phyloP scores from a whole-genome alignment of 2,888 invertebrate species.

The Corythucha ciliata region DNA sequence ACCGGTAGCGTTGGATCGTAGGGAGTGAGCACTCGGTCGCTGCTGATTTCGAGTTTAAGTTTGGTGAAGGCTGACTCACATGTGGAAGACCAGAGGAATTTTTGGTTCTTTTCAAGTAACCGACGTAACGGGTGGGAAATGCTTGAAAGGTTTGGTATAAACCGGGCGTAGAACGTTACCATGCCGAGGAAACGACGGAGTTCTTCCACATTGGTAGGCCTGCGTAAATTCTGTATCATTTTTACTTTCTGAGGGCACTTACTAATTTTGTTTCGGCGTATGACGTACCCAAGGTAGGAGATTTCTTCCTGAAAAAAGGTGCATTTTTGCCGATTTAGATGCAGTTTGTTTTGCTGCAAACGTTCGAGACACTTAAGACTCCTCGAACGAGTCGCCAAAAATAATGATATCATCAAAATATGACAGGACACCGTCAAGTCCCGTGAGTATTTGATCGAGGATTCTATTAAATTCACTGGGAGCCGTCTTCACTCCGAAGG shows the following conservation, averaged over 20 bases:
- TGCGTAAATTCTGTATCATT: neutral
- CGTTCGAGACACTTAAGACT: neutral
- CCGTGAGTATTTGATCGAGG: no score
- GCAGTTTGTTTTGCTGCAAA: conserved; percentile 6
- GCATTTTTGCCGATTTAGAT: conserved; percentile 13
- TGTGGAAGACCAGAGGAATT: conserved; percentile 26
- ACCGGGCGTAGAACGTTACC: conserved; percentile 15
- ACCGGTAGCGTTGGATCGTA: conserved; percentile 31
- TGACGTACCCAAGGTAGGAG: conserved; percentile 8
- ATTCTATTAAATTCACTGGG: no score
- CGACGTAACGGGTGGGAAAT: conserved; percentile 29
- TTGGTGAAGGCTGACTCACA: conserved; percentile 31
- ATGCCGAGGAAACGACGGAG: conserved; percentile 11
- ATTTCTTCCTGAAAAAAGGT: conserved; percentile 6
- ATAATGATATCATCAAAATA: no score
- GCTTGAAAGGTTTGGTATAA: conserved; percentile 21
- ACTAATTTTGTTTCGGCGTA: conserved; percentile 5
- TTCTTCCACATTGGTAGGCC: conserved; percentile 9
- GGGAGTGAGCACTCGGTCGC: conserved; percentile 29
- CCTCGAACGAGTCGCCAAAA: no score
- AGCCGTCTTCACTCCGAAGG: no score
- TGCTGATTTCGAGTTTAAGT: conserved; percentile 32
- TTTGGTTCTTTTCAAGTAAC: conserved; percentile 25
- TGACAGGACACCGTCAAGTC: no score
- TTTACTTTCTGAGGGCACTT: conserved; percentile 2